These are phyloP conservation scores for Hylaeus anthracinus DNA, from an alignment of 1,140 invertebrate species.

Conservation along the genomic window DNA sequence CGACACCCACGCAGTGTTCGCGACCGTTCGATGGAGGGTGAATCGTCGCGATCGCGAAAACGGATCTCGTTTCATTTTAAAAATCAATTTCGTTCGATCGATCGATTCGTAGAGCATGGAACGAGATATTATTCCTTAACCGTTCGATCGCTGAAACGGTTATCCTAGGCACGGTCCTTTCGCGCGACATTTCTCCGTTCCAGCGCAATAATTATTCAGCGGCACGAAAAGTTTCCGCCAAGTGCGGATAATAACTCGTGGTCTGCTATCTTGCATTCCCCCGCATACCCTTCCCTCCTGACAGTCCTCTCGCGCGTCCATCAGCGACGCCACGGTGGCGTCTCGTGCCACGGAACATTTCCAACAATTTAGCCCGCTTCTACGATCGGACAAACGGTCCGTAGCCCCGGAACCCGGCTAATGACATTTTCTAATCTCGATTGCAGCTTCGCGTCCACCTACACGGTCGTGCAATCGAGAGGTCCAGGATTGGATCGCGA, in stretches of 20 bases:
- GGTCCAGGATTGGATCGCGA: neutral
- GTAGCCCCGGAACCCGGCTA: constrained; percentile 44
- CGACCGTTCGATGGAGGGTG: constrained; percentile 23
- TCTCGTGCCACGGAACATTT: no score
- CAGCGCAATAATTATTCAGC: constrained; percentile 29
- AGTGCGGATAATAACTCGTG: constrained; percentile 53
- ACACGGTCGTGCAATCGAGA: constrained; percentile 3
- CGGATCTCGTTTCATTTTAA: no score
- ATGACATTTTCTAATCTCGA: constrained; percentile 77
- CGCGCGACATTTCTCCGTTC: constrained; percentile 8
- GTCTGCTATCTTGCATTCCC: neutral
- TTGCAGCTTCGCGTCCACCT: constrained; percentile 50
- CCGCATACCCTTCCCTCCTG: neutral
- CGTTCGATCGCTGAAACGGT: no score
- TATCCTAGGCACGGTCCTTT: neutral
- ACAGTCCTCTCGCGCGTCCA: no score
- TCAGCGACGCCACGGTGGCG: no score
- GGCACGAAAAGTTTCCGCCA: constrained; percentile 50
- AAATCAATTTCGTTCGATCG: no score
- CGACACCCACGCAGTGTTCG: no score
- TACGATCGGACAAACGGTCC: constrained; percentile 44
- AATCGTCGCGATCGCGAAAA: constrained; percentile 17
- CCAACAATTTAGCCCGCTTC: constrained; percentile 8
- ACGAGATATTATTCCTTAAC: no score
- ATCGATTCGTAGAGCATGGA: no score